These are phyloP conservation scores for Ibycter americanus DNA, from an alignment of 2,797 vertebrate genomes.

Conservation along the genomic window DNA sequence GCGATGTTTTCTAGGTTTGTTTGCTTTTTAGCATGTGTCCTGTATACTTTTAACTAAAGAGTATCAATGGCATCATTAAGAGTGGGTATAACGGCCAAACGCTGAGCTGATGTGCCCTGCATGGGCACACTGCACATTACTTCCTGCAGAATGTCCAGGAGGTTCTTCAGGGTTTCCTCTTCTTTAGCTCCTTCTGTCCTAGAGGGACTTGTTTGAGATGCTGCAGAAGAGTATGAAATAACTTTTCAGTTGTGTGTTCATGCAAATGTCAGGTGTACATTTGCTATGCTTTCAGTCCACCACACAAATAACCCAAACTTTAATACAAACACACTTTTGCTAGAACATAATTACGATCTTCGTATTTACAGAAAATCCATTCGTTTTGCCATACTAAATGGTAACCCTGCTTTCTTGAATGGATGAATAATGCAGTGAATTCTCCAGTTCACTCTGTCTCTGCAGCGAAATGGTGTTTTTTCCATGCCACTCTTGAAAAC, in stretches of 20 bases:
- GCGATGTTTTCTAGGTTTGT: fast-evolving
- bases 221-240: neutral
- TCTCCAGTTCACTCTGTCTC: neutral
- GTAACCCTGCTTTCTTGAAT: neutral
- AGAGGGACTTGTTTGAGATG: neutral
- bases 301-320: neutral
- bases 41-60: neutral
- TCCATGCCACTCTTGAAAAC: fast-evolving
- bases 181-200: neutral
- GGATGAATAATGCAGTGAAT: neutral
- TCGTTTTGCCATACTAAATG: neutral
- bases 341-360: neutral
- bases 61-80: no score
- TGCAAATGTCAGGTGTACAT: fast-evolving
- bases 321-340: neutral
- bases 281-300: neutral
- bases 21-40: neutral
- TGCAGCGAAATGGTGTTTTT: neutral
- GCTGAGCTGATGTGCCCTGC: neutral
- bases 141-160: constrained; percentile 20
- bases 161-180: constrained; percentile 45
- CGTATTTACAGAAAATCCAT: neutral
- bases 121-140: neutral
- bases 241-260: neutral
- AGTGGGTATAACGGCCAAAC: fast-evolving